phyloP scores from a whole-genome alignment of 1,140 invertebrate genomes.

The Lasioglossum baleicum region DNA sequence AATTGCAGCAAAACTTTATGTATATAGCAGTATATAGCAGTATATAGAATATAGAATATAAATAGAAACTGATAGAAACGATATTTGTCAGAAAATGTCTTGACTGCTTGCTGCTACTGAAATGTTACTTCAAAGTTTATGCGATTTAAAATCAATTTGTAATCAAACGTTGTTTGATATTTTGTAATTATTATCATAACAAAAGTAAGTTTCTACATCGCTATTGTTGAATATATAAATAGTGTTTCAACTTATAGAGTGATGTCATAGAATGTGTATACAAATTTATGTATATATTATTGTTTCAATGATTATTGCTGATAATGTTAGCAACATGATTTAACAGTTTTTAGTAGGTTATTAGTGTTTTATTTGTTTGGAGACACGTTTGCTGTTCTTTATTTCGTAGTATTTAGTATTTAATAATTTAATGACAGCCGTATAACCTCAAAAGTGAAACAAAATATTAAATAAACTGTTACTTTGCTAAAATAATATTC shows the following conservation, averaged over 20 bases:
- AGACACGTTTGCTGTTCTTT: background rate
- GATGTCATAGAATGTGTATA: constrained; percentile 6
- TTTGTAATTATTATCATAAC: constrained; percentile 18
- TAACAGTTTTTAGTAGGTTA: no score
- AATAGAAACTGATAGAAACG: no score
- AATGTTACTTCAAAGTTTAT: constrained; percentile 41
- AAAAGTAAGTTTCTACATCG: background rate
- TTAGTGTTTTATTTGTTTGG: background rate
- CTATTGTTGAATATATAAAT: no score
- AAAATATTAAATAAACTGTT: background rate
- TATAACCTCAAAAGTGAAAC: constrained; percentile 15
- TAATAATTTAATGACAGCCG: background rate
- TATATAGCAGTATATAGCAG: no score
- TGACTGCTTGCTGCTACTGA: constrained; percentile 33
- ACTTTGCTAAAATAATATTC: background rate
- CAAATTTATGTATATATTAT: constrained; percentile 6
- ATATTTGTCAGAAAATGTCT: constrained; percentile 41
- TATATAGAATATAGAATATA: no score
- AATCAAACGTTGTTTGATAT: constrained; percentile 28
- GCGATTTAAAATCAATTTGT: constrained; percentile 41
- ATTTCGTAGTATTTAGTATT: background rate
- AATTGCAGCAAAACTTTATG: constrained; percentile 28
- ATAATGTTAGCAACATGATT: background rate
- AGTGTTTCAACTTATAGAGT: background rate
- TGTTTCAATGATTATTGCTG: background rate